These are phyloP conservation scores for Menidia beryllina DNA, from an alignment of 2,113 vertebrate genomes.

Conservation along the genomic window DNA sequence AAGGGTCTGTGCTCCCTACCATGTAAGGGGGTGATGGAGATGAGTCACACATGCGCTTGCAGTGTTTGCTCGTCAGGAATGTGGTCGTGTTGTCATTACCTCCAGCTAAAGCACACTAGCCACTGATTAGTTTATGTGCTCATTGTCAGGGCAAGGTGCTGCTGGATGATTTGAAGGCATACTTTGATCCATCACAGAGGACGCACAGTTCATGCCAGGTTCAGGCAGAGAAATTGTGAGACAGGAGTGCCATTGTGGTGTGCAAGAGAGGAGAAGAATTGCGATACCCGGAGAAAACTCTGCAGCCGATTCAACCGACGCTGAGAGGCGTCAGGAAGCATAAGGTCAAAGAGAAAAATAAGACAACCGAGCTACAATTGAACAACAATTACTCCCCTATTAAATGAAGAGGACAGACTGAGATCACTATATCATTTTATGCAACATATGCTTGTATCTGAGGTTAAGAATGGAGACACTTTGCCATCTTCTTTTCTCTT, in stretches of 20 bases:
- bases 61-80: slow-evolving; percentile 51
- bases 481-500: background rate
- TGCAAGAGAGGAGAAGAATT: slow-evolving; percentile 24
- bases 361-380: too few relatives aligned
- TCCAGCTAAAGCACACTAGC: slow-evolving; percentile 16
- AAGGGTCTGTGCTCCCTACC: slow-evolving; percentile 57
- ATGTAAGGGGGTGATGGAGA: slow-evolving; percentile 59
- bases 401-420: slow-evolving; percentile 54
- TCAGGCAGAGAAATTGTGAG: slow-evolving; percentile 17
- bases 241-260: slow-evolving; percentile 21
- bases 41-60: slow-evolving; percentile 75
- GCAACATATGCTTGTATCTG: slow-evolving; percentile 30
- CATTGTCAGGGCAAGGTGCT: slow-evolving; percentile 26
- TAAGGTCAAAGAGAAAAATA: slow-evolving; percentile 25
- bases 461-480: background rate
- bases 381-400: slow-evolving; percentile 33
- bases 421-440: slow-evolving; percentile 18
- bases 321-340: slow-evolving; percentile 54
- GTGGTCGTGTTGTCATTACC: slow-evolving; percentile 45
- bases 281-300: slow-evolving; percentile 14
- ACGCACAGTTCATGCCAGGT: slow-evolving; percentile 16
- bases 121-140: slow-evolving; percentile 17
- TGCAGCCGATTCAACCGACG: slow-evolving; percentile 53
- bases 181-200: slow-evolving; percentile 10
- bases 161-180: slow-evolving; percentile 1